These are phyloP conservation scores for Antechinus stuartii DNA, from an alignment of 2,113 vertebrate genomes.

Conservation along the genomic window DNA sequence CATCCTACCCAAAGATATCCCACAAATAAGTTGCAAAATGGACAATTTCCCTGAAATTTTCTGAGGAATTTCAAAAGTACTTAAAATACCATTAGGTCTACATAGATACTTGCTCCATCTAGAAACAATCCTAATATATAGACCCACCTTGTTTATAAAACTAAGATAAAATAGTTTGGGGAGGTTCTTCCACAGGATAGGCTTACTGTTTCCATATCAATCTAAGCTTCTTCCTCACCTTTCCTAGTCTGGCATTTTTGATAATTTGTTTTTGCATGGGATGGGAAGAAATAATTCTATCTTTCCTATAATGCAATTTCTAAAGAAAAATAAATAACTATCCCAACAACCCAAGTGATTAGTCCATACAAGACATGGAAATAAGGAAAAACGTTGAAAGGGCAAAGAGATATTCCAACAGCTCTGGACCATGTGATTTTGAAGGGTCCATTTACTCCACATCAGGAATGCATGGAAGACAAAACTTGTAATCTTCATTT, in stretches of 20 bases:
- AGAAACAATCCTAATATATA: neutral
- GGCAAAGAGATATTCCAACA: neutral
- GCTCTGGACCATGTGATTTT: constrained; percentile 16
- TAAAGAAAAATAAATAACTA: constrained; percentile 40
- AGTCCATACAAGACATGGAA: neutral
- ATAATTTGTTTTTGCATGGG: neutral
- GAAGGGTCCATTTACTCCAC: constrained; percentile 30
- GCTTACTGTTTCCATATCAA: too few species aligned
- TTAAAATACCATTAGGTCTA: neutral
- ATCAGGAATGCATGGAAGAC: neutral
- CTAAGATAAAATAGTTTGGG: neutral
- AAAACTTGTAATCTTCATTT: neutral
- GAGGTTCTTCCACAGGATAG: neutral
- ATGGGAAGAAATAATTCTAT: neutral
- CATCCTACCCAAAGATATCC: neutral
- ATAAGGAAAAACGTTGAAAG: neutral
- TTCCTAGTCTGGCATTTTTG: neutral
- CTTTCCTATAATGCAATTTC: neutral
- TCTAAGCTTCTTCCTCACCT: neutral
- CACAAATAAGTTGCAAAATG: neutral
- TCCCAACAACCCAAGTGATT: neutral
- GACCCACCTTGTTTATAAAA: neutral
- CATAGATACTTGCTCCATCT: neutral
- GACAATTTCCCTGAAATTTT: neutral
- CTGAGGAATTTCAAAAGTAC: neutral